Base-by-base conservation (phyloP, 2,797 vertebrate species). In the Chrosomus eos region DNA sequence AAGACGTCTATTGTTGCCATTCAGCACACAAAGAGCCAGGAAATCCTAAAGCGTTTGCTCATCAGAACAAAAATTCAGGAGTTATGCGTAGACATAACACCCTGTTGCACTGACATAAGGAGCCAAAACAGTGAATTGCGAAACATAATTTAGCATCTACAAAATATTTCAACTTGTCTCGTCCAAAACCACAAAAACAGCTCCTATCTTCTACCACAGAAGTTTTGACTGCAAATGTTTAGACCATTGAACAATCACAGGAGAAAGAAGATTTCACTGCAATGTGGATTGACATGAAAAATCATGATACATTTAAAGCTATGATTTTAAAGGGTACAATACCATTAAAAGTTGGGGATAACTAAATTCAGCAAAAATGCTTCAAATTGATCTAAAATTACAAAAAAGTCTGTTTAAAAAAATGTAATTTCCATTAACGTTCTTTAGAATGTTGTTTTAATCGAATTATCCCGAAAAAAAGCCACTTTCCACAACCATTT, bases 41-140 rank as follows among this genome's bases (percentile, higher is more conserved):
- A 36, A 70, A 81, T 8, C 36, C n/a, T 26, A 71, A 71, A 71
- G 23, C 10, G 18, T 60, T 72, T 33, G 51, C 53, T 31, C 68
- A 60, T 81, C 67, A 58, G 45, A 81, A 72, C 67, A 60, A 23
- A 81, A 43, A 82, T 62, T 4, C 36, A 72, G 53, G 31, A 72
- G 19, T 72, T 21, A 43, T 5, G 7, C 0, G n/a, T 40, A 72
- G 80, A 72, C 68, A 70, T 26, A 62, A 81, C 26, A 71, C 6
- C 5, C 11, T 36, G 48, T 21, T 55, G 11, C 51, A 19, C 6
- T 60, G 74, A 19, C 33, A 80, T 51, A n/a, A 81, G 53, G 10
- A 72, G 38, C 36, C 68, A 60, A 23, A 81, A 11, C 26, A 21
- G 36, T 58, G 19, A 45, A 45, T 9, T 38, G 51, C 51, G 40